Evolutionary conservation across 2,797 vertebrate genomes (phyloP).

Genomic region (Euthynnus affinis): DNA sequence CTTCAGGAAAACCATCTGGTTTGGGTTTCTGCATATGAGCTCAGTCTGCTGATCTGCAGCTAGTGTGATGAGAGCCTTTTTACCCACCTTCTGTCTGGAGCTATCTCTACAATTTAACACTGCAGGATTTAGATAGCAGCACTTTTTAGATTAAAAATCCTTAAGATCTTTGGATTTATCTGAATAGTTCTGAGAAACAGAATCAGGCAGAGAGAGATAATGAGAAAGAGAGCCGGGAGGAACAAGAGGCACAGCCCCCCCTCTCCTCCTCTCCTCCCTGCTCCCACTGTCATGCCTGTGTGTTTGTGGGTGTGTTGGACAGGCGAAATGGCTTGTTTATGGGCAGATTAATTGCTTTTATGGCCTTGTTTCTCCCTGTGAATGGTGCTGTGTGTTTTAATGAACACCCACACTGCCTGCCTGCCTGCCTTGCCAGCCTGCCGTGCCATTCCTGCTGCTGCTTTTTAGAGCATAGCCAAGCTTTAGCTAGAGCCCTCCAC

Average conservation of each 20-base stretch:
- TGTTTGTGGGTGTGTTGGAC: constrained; percentile 73
- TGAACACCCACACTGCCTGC: constrained; percentile 75
- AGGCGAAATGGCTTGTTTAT: constrained; percentile 81
- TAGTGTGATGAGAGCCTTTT: constrained; percentile 30
- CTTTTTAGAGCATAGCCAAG: constrained; percentile 75
- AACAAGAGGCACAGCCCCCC: constrained; percentile 28
- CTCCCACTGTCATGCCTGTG: constrained; percentile 61
- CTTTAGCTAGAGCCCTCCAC: constrained; percentile 60
- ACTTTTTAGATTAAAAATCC: constrained; percentile 44
- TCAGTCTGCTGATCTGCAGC: constrained; percentile 44
- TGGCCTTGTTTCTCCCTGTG: constrained; percentile 79
- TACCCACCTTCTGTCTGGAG: constrained; percentile 30
- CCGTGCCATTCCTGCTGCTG: constrained; percentile 68
- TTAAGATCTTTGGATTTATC: constrained; percentile 66
- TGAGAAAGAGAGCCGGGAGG: constrained; percentile 60
- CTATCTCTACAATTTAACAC: constrained; percentile 41
- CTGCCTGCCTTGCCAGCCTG: constrained; percentile 57
- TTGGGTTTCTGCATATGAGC: background rate
- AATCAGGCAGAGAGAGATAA: constrained; percentile 68
- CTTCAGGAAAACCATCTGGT: constrained; percentile 25
- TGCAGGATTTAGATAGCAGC: constrained; percentile 55
- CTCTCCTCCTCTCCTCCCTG: constrained; percentile 26
- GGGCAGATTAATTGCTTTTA: constrained; percentile 83
- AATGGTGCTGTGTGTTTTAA: constrained; percentile 78
- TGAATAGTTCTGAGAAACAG: constrained; percentile 56